Evolutionary conservation across 2,888 invertebrate species (phyloP).

Genomic region (Pecten maximus): DNA sequence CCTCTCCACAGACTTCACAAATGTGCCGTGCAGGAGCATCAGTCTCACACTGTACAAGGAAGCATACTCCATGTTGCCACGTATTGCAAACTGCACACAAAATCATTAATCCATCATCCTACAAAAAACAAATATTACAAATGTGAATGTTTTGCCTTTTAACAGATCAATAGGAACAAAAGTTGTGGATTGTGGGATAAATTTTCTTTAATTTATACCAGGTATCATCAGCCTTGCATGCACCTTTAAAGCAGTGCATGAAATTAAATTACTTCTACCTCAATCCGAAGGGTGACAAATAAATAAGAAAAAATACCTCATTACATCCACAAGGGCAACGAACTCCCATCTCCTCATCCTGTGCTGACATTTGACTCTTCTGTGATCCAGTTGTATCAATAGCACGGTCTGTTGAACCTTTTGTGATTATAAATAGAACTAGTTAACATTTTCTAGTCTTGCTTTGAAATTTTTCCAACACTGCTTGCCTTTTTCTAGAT

Average conservation of each 20-base stretch:
- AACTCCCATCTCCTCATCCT: constrained; percentile 71
- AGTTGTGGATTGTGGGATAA: no score
- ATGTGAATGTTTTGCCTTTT: no score
- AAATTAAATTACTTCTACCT: no score
- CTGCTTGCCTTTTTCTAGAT: no score
- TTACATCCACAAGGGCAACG: constrained; percentile 80
- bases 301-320: constrained; percentile 74
- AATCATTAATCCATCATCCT: constrained; percentile 83
- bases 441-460: no score
- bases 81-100: constrained; percentile 80
- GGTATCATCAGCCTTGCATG: no score
- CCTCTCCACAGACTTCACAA: constrained; percentile 78
- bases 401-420: constrained; percentile 59
- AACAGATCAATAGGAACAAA: no score
- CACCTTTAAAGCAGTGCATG: no score
- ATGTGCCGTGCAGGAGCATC: constrained; percentile 77
- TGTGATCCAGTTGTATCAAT: constrained; percentile 61
- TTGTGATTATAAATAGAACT: no score
- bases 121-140: constrained; percentile 49
- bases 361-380: constrained; percentile 59
- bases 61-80: constrained; percentile 83
- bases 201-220: no score
- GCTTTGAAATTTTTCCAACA: no score
- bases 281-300: not conserved
- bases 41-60: constrained; percentile 73